Percentiles rank a stretch among this genome's conserved stretches.
Evolutionary conservation across 2,113 vertebrate genomes (phyloP).

Genomic region (Trichechus manatus): DNA sequence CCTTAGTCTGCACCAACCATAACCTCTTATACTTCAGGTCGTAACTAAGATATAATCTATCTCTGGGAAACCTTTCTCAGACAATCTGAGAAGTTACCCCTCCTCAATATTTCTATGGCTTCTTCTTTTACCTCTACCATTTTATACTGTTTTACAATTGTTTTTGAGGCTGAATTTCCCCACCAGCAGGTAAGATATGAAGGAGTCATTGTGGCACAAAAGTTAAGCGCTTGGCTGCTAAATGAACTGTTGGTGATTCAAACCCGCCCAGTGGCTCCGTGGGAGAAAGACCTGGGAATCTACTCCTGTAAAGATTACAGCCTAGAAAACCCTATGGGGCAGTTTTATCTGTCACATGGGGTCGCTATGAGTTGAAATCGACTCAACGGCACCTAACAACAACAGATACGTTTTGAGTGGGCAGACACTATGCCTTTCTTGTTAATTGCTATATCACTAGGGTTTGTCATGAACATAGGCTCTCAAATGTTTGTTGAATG

Average conservation of each 20-base stretch:
- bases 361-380: no score
- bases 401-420: not conserved
- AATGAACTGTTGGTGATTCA: no score
- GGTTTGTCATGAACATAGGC: not conserved
- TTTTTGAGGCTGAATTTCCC: not conserved
- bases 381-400: no score
- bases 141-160: not conserved
- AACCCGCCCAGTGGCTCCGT: no score
- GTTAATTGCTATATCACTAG: not conserved
- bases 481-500: not conserved
- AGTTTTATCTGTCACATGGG: no score
- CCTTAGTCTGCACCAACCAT: not conserved
- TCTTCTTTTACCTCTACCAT: accelerated
- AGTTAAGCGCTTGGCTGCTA: no score
- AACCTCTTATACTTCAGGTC: not conserved
- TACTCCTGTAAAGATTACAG: no score
- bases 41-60: not conserved
- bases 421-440: not conserved
- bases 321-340: no score
- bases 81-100: not conserved
- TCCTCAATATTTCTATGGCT: accelerated
- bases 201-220: no score
- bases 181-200: no score
- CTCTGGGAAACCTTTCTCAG: not conserved
- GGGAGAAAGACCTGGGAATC: no score